A percentile compares a stretch with the other conserved stretches of the same genome.
Conservation (phyloP, 2,113 vertebrate species). For the Mixornis gularis region DNA sequence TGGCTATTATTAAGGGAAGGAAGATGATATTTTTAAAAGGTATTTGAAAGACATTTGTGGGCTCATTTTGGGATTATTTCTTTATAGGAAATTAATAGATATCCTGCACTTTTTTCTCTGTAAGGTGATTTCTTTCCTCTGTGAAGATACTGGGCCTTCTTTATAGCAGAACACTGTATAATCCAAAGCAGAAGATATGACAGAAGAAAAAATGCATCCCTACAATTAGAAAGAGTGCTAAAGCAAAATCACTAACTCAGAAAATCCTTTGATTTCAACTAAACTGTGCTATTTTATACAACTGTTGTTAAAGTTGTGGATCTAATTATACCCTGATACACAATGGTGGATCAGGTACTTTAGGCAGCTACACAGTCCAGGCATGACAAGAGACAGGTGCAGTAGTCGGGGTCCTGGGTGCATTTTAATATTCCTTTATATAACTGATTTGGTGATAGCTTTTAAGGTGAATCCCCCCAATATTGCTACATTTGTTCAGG, state of each 20-base stretch:
- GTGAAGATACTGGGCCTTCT: neutral
- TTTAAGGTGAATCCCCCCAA: fast-evolving
- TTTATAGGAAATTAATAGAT: neutral
- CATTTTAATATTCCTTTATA: neutral
- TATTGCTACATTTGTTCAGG: fast-evolving
- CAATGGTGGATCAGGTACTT: neutral
- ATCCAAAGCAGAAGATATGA: neutral
- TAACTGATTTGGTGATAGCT: neutral
- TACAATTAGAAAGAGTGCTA: neutral
- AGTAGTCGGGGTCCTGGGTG: neutral
- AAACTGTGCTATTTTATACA: neutral
- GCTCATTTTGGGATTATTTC: neutral
- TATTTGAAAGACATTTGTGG: neutral
- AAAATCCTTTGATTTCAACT: neutral
- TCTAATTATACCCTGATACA: neutral
- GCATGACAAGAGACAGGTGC: neutral
- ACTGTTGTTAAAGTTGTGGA: neutral
- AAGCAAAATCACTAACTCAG: neutral
- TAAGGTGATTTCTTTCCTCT: neutral
- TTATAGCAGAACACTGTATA: neutral
- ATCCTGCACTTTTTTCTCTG: neutral
- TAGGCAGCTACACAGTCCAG: neutral
- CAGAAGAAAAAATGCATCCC: neutral
- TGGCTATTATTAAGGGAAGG: neutral
- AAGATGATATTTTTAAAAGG: neutral